Conservation (phyloP, 2,797 vertebrate species). For the Pristis pectinata region DNA sequence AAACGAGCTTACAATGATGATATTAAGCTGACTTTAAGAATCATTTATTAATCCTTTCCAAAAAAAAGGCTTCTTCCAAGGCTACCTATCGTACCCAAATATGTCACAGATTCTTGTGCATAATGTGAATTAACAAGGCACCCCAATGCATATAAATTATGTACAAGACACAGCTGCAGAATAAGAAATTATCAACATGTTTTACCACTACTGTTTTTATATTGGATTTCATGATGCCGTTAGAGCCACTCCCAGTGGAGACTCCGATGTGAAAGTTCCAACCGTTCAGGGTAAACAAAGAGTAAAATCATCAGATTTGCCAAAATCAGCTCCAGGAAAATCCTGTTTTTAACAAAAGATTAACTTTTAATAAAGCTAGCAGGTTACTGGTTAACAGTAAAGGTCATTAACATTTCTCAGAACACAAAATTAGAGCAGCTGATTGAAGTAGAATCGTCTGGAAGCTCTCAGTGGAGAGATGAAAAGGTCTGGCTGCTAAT, state of each 20-base stretch:
- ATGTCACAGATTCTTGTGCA: neutral
- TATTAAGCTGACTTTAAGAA: neutral
- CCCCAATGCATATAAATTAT: neutral
- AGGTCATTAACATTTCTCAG: neutral
- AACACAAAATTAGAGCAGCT: neutral
- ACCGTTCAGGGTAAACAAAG: neutral
- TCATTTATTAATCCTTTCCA: neutral
- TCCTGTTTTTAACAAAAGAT: neutral
- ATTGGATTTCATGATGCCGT: neutral
- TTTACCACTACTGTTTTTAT: neutral
- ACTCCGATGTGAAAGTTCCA: neutral
- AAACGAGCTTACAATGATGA: neutral
- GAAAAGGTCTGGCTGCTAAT: neutral
- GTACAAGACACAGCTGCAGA: neutral
- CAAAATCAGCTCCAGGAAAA: neutral
- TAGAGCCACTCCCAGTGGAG: neutral
- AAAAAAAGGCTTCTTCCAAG: neutral
- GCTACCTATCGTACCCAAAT: neutral
- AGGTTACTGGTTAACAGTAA: neutral
- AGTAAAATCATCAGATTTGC: neutral
- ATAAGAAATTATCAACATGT: neutral
- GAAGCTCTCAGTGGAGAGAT: neutral
- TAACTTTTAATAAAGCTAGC: too few species aligned
- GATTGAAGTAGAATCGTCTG: neutral
- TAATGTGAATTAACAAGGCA: conserved; percentile 2